Evolutionary conservation across 2,113 vertebrate genomes (phyloP).

Genomic region (Nerophis lumbriciformis): DNA sequence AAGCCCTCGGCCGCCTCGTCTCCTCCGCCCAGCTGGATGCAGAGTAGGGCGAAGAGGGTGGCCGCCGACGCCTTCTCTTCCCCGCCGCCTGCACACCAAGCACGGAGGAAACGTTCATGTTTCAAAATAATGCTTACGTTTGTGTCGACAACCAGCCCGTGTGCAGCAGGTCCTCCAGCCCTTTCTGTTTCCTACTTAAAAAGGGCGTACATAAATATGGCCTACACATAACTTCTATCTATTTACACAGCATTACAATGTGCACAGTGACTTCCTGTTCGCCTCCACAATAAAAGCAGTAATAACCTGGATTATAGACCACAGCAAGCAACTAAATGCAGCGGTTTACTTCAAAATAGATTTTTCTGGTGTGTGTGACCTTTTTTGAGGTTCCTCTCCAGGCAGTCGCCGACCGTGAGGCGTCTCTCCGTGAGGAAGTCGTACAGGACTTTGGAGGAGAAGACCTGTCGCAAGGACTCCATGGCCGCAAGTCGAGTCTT

Average conservation of each 20-base stretch:
- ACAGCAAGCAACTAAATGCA: too few relatives aligned
- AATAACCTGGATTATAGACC: too few relatives aligned
- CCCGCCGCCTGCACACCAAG: slow-evolving; percentile 73
- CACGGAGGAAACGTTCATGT: neutral
- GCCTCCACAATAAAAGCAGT: too few relatives aligned
- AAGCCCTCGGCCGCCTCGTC: slow-evolving; percentile 84
- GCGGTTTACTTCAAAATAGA: too few relatives aligned
- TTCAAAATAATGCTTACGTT: too few relatives aligned
- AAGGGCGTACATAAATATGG: too few relatives aligned
- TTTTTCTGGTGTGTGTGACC: slow-evolving; percentile 58
- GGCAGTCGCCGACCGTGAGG: slow-evolving; percentile 80
- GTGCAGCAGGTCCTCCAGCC: too few relatives aligned
- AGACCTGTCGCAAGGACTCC: slow-evolving; percentile 78
- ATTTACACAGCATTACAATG: too few relatives aligned
- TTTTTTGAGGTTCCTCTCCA: slow-evolving; percentile 92
- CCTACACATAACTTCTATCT: too few relatives aligned
- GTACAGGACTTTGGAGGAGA: slow-evolving; percentile 77
- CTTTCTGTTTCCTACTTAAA: too few relatives aligned
- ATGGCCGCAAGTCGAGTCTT: slow-evolving; percentile 82
- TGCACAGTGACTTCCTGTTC: too few relatives aligned
- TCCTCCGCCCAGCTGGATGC: slow-evolving; percentile 88
- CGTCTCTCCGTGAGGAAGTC: slow-evolving; percentile 84
- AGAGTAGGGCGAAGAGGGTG: slow-evolving; percentile 80
- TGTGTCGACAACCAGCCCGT: too few relatives aligned
- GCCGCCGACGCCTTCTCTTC: slow-evolving; percentile 88